Conservation (phyloP, 2,888 invertebrate genomes). For the Uloborus plumipes region DNA sequence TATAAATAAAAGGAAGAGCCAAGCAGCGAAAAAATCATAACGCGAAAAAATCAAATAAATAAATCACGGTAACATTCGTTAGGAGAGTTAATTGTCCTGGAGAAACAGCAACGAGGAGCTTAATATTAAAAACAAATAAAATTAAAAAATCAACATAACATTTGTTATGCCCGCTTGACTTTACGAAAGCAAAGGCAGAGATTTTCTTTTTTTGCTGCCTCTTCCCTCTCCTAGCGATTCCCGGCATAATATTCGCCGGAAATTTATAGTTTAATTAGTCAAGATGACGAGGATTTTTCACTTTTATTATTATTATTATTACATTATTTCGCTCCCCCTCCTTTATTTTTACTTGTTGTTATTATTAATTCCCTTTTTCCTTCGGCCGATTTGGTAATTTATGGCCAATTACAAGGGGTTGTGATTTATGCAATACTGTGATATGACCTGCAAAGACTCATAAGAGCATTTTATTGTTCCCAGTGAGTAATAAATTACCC, state of each 20-base stretch:
- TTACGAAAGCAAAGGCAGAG: conserved; percentile 30
- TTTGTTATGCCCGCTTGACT: conserved; percentile 62
- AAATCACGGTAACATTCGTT: conserved; percentile 56
- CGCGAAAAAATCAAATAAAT: conserved; percentile 37
- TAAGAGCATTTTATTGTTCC: conserved; percentile 63
- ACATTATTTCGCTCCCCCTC: conserved; percentile 41
- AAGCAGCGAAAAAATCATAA: conserved; percentile 14
- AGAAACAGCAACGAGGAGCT: conserved; percentile 48
- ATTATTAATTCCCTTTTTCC: conserved; percentile 44
- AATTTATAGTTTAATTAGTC: conserved; percentile 64
- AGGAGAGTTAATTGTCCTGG: conserved; percentile 55
- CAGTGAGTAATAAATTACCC: conserved; percentile 60
- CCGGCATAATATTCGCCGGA: conserved; percentile 55
- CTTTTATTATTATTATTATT: conserved; percentile 57
- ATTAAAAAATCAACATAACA: conserved; percentile 60
- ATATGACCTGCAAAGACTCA: conserved; percentile 58
- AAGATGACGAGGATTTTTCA: conserved; percentile 63
- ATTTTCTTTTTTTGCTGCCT: conserved; percentile 8
- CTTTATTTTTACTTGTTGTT: conserved; percentile 26
- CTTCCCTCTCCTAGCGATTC: conserved; percentile 22
- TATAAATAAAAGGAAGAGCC: conserved; percentile 51
- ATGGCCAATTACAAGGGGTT: conserved; percentile 62
- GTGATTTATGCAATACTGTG: conserved; percentile 63
- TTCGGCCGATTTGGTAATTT: conserved; percentile 60
- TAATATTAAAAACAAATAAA: conserved; percentile 64